Evolutionary conservation across 2,888 invertebrate genomes (phyloP), one percentile per base, ranked within the genome.

Genomic region (Metacarcinus magister): DNA sequence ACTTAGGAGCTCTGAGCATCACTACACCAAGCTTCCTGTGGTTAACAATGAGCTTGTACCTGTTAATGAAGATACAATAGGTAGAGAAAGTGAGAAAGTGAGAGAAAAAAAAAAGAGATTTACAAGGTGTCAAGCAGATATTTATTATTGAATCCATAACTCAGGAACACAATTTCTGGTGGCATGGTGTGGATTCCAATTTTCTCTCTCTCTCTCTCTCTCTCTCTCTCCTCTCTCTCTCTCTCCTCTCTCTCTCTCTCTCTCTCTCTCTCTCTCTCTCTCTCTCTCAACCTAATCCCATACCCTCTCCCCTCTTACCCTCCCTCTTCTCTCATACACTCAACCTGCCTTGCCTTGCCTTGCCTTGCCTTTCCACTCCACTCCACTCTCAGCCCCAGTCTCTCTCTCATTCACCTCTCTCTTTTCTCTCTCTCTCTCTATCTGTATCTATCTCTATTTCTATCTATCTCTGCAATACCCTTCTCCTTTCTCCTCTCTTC

Each of bases 141-240:
- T 60, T 10, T 60, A 60, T 60, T 60, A 2, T 60, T 16, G 5
- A 60, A 67, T 67, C n/a, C n/a, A 67, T 67, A 67, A 2, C 67
- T 67, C 19, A 23, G 19, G 67, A 67, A 19, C 5, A 23, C 67
- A 67, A 67, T 16, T 67, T 16, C 19, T 23, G 67, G 23, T 67
- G 67, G 19, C 19, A 23, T 16, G 5, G 19, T 67, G 67, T 67
- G 0, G n/a, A 60, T 60, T 60, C 13, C 16, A 60, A 60, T 16
- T 5, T 16, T 60, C 8, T 60, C 5, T 60, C 60, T 60, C 60
- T 60, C 60, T 60, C 60, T 60, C 60, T 60, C 60, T 60, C 60
- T 60, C 60, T 60, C 60, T 60, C 60, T 60, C 60, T 60, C 60
- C 60, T 60, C 60, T 60, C 60, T 60, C 60, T 60, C 60, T 60